phyloP scores from a whole-genome alignment of 2,888 invertebrate genomes.

The Pseudococcus longispinus region DNA sequence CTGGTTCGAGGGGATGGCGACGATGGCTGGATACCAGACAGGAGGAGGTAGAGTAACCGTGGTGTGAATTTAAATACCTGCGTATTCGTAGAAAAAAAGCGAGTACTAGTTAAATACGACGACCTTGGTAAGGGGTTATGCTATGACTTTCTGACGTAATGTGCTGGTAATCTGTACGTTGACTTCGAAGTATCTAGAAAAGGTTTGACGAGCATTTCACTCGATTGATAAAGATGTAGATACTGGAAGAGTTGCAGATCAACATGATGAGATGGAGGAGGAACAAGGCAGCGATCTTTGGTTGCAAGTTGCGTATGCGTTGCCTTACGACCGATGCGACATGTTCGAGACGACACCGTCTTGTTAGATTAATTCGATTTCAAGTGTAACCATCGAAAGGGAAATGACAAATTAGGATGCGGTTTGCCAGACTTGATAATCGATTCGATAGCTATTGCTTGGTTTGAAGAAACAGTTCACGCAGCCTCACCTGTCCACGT shows the following conservation, averaged over 20 bases:
- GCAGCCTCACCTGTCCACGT: not conserved
- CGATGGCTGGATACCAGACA: too few species aligned
- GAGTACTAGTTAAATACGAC: not conserved
- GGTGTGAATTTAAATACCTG: constrained; percentile 11
- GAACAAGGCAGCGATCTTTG: not conserved
- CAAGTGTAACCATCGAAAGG: not conserved
- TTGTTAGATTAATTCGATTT: not conserved
- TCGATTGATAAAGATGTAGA: not conserved
- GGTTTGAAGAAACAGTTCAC: not conserved
- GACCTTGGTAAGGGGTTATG: not conserved
- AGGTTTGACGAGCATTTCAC: not conserved
- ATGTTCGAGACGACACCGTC: not conserved
- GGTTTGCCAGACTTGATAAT: not conserved
- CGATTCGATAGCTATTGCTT: not conserved
- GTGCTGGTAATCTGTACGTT: constrained; percentile 15
- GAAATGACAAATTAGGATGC: not conserved
- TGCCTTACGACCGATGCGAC: not conserved
- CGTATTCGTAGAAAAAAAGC: not conserved
- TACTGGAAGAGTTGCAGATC: not conserved
- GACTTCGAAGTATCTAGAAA: not conserved
- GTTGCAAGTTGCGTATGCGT: not conserved
- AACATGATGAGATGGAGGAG: not conserved
- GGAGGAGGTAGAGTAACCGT: not conserved
- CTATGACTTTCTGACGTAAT: not conserved
- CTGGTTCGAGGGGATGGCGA: not conserved